These are phyloP conservation scores for Caradrina kadenii DNA, from an alignment of 2,888 invertebrate genomes.

Conservation along the genomic window DNA sequence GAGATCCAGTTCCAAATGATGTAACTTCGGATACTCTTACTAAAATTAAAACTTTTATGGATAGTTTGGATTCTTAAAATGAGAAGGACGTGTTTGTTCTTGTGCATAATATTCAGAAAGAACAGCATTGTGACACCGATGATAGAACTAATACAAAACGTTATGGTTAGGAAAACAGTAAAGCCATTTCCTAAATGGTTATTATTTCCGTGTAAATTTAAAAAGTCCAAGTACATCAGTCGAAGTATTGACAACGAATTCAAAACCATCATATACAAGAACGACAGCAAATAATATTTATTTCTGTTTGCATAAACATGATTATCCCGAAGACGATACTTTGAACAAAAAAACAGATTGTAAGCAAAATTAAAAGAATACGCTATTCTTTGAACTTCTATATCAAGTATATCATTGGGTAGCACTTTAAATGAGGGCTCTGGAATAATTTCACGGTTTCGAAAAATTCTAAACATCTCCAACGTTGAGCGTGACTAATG, in stretches of 20 bases:
- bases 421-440: background rate
- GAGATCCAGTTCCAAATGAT: constrained; percentile 23
- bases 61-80: constrained; percentile 21
- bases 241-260: background rate
- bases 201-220: background rate
- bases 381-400: background rate
- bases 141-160: background rate
- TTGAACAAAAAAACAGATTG: background rate
- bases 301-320: background rate
- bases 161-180: background rate
- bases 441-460: background rate
- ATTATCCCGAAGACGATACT: background rate
- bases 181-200: background rate
- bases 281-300: background rate
- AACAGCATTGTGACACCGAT: constrained; percentile 14
- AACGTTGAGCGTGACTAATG: background rate
- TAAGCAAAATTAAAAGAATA: background rate
- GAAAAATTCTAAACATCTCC: background rate
- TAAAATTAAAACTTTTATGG: background rate
- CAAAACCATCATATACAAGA: background rate
- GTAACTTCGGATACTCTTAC: background rate
- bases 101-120: constrained; percentile 10
- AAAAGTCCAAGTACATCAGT: background rate
- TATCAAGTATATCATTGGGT: background rate
- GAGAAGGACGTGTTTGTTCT: constrained; percentile 7